Evolutionary conservation across 2,113 vertebrate genomes (phyloP).

Genomic region (western clawed frog (Xenopus tropicalis)): UCB_Xtro_10.0 CM004450.2:84683501-84684000

Average conservation of each 20-base stretch:
- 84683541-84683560: neutral
- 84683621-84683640: too few species aligned
- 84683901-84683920: neutral
- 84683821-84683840: neutral
- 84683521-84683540: neutral
- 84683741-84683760: neutral
- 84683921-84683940: neutral
- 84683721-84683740: neutral
- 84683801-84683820: slow-evolving; percentile 6
- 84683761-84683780: slow-evolving; percentile 20
- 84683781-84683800: slow-evolving; percentile 6
- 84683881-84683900: neutral
- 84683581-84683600: neutral
- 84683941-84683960: neutral
- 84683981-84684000: too few species aligned
- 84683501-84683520: neutral
- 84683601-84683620: too few species aligned
- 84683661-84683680: neutral
- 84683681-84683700: neutral
- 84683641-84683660: slow-evolving; percentile 7
- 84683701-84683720: neutral
- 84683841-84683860: slow-evolving; percentile 7
- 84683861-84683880: slow-evolving; percentile 14
- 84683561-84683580: neutral
- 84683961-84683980: neutral